Percentiles rank a stretch among this genome's conserved stretches.
Conservation (phyloP, 2,888 invertebrate genomes). For the Heliconius ethilla region DNA sequence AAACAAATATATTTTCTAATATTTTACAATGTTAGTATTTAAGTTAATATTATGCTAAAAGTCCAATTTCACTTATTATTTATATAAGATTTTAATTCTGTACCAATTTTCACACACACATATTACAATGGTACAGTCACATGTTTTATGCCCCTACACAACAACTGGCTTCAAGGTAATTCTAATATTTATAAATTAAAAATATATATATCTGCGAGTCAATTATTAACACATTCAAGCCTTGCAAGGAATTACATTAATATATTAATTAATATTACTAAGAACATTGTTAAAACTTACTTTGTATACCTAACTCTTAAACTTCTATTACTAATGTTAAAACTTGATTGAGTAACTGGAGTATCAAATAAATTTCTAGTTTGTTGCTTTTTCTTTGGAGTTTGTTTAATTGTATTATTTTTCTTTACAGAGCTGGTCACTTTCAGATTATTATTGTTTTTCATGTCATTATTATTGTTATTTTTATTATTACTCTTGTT, state of each 20-base stretch:
- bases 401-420: conserved; percentile 20
- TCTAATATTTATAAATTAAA: too few relatives aligned
- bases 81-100: too few relatives aligned
- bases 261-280: not conserved
- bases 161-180: too few relatives aligned
- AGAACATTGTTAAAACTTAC: not conserved
- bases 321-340: conserved; percentile 37
- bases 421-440: conserved; percentile 1
- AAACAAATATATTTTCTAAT: not conserved
- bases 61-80: too few relatives aligned
- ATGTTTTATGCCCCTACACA: too few relatives aligned
- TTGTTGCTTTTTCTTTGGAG: conserved; percentile 23
- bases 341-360: conserved; percentile 28
- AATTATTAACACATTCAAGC: too few relatives aligned
- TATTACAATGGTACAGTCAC: too few relatives aligned
- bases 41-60: not conserved
- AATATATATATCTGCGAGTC: too few relatives aligned
- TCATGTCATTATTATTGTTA: conserved; percentile 7
- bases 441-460: conserved; percentile 17
- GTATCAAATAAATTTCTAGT: conserved; percentile 12
- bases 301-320: conserved; percentile 35
- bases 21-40: not conserved
- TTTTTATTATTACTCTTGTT: conserved; percentile 4
- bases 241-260: not conserved
- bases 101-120: too few relatives aligned